Evolutionary conservation across 2,888 invertebrate genomes (phyloP).

Genomic region (Hemithea aestivaria): DNA sequence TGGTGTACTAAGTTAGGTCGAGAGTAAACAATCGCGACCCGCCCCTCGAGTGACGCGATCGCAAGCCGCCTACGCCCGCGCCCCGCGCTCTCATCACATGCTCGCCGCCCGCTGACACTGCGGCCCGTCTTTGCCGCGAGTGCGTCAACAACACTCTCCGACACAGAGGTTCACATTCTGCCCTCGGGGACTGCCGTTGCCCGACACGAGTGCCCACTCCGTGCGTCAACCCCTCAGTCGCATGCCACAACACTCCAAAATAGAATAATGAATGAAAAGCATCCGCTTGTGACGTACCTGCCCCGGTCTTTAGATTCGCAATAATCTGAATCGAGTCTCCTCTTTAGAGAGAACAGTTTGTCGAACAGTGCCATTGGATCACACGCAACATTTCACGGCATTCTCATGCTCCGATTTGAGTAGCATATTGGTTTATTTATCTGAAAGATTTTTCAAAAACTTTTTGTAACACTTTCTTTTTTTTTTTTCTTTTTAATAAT

Average conservation of each 20-base stretch:
- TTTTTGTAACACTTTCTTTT: slow-evolving; percentile 36
- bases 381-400: slow-evolving; percentile 53
- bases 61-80: slow-evolving; percentile 42
- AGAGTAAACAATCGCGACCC: slow-evolving; percentile 63
- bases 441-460: slow-evolving; percentile 19
- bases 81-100: slow-evolving; percentile 54
- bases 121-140: slow-evolving; percentile 31
- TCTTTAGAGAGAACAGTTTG: slow-evolving; percentile 84
- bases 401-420: slow-evolving; percentile 32
- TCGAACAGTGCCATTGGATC: slow-evolving; percentile 86
- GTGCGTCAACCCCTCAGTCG: slow-evolving; percentile 51
- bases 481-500: too few relatives aligned
- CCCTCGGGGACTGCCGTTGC: slow-evolving; percentile 30
- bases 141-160: slow-evolving; percentile 54
- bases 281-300: slow-evolving; percentile 67
- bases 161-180: slow-evolving; percentile 40
- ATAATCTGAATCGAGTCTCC: slow-evolving; percentile 67
- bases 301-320: slow-evolving; percentile 62
- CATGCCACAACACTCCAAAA: slow-evolving; percentile 50
- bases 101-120: slow-evolving; percentile 29
- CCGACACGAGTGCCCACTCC: slow-evolving; percentile 33
- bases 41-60: slow-evolving; percentile 62
- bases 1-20: slow-evolving; percentile 61
- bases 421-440: slow-evolving; percentile 35
- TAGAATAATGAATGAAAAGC: slow-evolving; percentile 60